phyloP scores from a whole-genome alignment of 2,888 invertebrate species.

The Stegana nigrithorax region DNA sequence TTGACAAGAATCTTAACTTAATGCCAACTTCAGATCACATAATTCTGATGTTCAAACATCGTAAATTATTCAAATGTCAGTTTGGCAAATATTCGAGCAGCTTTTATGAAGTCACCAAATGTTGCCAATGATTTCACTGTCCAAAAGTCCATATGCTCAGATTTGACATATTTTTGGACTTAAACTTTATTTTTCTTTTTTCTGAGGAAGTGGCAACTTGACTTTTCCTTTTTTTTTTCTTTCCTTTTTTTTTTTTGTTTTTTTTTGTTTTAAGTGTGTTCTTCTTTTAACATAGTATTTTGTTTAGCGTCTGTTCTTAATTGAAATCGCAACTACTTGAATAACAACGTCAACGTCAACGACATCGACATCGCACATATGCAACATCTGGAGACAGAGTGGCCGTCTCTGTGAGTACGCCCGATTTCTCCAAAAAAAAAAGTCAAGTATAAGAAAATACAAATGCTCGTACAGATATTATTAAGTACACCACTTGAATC shows the following conservation, averaged over 20 bases:
- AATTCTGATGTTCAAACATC: slow-evolving; percentile 67
- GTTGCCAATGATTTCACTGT: slow-evolving; percentile 18
- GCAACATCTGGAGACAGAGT: slow-evolving; percentile 55
- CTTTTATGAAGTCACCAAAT: slow-evolving; percentile 21
- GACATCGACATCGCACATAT: no score
- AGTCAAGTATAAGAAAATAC: slow-evolving; percentile 20
- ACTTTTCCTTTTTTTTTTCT: slow-evolving; percentile 23
- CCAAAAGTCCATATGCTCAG: no score
- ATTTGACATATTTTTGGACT: neutral
- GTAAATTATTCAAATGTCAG: slow-evolving; percentile 68
- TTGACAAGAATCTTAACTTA: slow-evolving; percentile 17
- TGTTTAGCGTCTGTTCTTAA: slow-evolving; percentile 46
- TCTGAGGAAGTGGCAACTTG: slow-evolving; percentile 35
- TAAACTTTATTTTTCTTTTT: neutral
- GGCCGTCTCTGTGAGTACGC: slow-evolving; percentile 3
- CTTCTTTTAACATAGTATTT: neutral
- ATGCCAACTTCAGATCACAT: slow-evolving; percentile 52
- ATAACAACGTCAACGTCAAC: neutral
- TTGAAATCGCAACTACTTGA: slow-evolving; percentile 38
- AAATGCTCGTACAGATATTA: slow-evolving; percentile 26
- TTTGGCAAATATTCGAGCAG: slow-evolving; percentile 43
- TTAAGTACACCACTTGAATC: slow-evolving; percentile 36
- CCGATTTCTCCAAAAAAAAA: slow-evolving; percentile 12
- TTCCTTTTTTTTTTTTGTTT: slow-evolving; percentile 8
- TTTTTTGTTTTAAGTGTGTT: slow-evolving; percentile 17